Conservation (phyloP, 2,797 vertebrate species). For the Denticeps clupeoides region DNA sequence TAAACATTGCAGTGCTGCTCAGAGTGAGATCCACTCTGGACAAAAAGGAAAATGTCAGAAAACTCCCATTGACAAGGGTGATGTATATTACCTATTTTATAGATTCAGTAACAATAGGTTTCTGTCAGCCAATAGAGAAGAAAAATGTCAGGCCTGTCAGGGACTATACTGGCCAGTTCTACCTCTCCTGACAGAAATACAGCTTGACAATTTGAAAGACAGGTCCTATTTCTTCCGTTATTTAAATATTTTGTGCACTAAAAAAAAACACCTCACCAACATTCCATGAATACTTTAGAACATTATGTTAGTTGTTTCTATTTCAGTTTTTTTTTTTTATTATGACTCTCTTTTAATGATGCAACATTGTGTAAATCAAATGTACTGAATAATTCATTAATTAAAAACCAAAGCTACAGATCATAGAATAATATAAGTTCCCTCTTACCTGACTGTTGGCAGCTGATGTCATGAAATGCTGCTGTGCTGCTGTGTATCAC, state of each 20-base stretch:
- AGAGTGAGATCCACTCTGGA: slow-evolving; percentile 38
- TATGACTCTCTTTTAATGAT: slow-evolving; percentile 60
- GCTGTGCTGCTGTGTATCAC: slow-evolving; percentile 25
- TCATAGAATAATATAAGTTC: slow-evolving; percentile 29
- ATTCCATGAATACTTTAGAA: slow-evolving; percentile 46
- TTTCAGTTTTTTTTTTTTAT: slow-evolving; percentile 49
- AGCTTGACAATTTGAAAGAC: slow-evolving; percentile 58
- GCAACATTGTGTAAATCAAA: slow-evolving; percentile 59
- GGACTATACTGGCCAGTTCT: slow-evolving; percentile 50
- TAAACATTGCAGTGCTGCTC: slow-evolving; percentile 18
- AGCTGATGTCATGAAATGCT: slow-evolving; percentile 22
- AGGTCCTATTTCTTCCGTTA: slow-evolving; percentile 57
- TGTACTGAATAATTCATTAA: slow-evolving; percentile 54
- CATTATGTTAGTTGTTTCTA: slow-evolving; percentile 58
- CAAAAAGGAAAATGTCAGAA: slow-evolving; percentile 55
- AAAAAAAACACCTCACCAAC: slow-evolving; percentile 37
- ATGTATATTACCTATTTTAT: slow-evolving; percentile 53
- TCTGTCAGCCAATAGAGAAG: slow-evolving; percentile 62
- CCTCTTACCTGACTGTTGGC: slow-evolving; percentile 29
- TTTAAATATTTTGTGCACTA: slow-evolving; percentile 64
- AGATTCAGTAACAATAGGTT: slow-evolving; percentile 56
- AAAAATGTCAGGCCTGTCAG: slow-evolving; percentile 67
- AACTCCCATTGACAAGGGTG: slow-evolving; percentile 43
- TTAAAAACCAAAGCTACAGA: slow-evolving; percentile 41
- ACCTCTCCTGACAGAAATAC: slow-evolving; percentile 55